Base-by-base conservation (phyloP, 1,140 invertebrate genomes). In the Trachelipus rathkii region DNA sequence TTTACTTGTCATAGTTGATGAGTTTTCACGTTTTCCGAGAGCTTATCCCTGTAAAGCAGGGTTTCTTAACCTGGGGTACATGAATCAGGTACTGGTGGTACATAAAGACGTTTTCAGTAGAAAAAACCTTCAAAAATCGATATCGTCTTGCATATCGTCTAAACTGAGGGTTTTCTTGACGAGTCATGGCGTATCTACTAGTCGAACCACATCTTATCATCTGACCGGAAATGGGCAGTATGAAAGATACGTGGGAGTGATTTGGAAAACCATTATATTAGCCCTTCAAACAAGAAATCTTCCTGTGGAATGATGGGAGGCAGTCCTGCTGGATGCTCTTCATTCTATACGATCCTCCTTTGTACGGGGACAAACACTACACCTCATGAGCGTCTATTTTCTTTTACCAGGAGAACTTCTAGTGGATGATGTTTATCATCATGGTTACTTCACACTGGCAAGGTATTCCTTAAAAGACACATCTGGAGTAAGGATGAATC, bases 1-100 rank as follows among this genome's bases (percentile, higher is more conserved):
- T 67, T 21, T 82, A 43, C 69, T 82, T 10, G 82, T 75, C 24
- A 72, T 83, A 60, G 78, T 83, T 33, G 82, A 84, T 79, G 82
- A 84, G 73, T 84, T 68, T 68, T 75, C 44, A 10, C 10, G 74
- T 19, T 75, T 69, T 70, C 74, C 74, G 11, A 68, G 67, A 77
- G 76, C 67, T 66, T 81, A 79, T 71, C 77, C 72, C 21, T n/a
- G n/a, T n/a, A n/a, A n/a, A n/a, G n/a, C n/a, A n/a, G n/a, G n/a
- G n/a, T n/a, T n/a, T n/a, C n/a, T n/a, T n/a, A n/a, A n/a, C n/a
- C n/a, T n/a, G n/a, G n/a, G n/a, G n/a, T n/a, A n/a, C n/a, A n/a
- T n/a, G 81, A 79, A 78, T 60, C 69, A 8, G 67, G n/a, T n/a
- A n/a, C n/a, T n/a, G n/a, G n/a, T n/a, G n/a, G n/a, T n/a, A 78